These are phyloP conservation scores for Dreissena polymorpha DNA, from an alignment of 1,140 invertebrate species.

Conservation along the genomic window DNA sequence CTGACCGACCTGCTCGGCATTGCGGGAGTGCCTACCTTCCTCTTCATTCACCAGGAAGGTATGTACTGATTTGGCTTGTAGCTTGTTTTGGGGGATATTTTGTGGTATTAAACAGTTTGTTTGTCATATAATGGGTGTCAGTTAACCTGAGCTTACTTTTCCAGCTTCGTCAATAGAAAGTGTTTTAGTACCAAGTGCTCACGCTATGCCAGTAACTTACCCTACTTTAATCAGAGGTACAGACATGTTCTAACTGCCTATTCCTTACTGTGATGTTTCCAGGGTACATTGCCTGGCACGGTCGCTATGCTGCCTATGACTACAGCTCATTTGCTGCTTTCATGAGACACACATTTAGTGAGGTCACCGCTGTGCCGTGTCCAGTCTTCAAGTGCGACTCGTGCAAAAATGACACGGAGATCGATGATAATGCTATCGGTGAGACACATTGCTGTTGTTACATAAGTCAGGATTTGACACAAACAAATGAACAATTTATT, in stretches of 20 bases:
- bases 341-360: slow-evolving; percentile 74
- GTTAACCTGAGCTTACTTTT: no score
- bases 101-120: no score
- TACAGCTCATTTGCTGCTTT: slow-evolving; percentile 74
- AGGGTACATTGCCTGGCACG: slow-evolving; percentile 79
- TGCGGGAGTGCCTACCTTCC: slow-evolving; percentile 75
- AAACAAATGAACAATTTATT: neutral
- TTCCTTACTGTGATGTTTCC: neutral
- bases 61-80: slow-evolving; percentile 22
- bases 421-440: slow-evolving; percentile 71
- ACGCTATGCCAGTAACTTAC: no score
- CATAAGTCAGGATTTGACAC: neutral
- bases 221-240: no score
- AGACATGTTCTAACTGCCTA: no score
- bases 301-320: slow-evolving; percentile 76
- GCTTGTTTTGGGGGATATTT: neutral
- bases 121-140: no score
- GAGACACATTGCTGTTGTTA: slow-evolving; percentile 21
- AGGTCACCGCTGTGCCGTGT: slow-evolving; percentile 68
- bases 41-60: slow-evolving; percentile 77
- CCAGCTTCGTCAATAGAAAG: no score
- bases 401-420: slow-evolving; percentile 69
- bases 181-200: no score
- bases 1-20: slow-evolving; percentile 74
- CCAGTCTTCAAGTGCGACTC: slow-evolving; percentile 72